Conservation (phyloP, 2,797 vertebrate genomes). For the Triplophysa bombifrons region DNA sequence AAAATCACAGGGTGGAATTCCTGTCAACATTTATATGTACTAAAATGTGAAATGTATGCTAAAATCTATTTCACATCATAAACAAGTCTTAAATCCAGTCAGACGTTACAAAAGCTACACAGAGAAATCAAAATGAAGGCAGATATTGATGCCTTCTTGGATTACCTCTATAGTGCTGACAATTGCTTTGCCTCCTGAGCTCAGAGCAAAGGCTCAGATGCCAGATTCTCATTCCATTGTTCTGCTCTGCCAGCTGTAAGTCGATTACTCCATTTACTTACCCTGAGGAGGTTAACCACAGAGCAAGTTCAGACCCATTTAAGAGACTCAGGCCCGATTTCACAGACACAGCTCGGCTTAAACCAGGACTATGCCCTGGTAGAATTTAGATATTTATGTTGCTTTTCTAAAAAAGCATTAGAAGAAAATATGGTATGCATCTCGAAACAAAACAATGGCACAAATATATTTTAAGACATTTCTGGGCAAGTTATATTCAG, state of each 20-base stretch:
- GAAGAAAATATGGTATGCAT: too few relatives aligned
- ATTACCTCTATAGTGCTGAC: slow-evolving; percentile 62
- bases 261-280: slow-evolving; percentile 53
- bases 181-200: slow-evolving; percentile 50
- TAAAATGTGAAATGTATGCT: not conserved
- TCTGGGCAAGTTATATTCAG: too few relatives aligned
- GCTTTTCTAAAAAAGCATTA: too few relatives aligned
- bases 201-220: slow-evolving; percentile 35
- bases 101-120: slow-evolving; percentile 20
- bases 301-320: slow-evolving; percentile 18
- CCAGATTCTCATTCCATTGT: slow-evolving; percentile 50
- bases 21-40: not conserved
- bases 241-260: slow-evolving; percentile 45
- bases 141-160: slow-evolving; percentile 54
- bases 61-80: not conserved
- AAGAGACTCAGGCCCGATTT: not conserved
- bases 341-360: too few relatives aligned
- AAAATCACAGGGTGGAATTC: not conserved
- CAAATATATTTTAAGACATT: too few relatives aligned
- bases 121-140: slow-evolving; percentile 44
- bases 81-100: slow-evolving; percentile 10
- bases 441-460: too few relatives aligned
- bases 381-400: too few relatives aligned
- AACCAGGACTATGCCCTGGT: too few relatives aligned
- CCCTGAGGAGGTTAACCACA: slow-evolving; percentile 42